A percentile compares a stretch with the other conserved stretches of the same genome.
Conservation (phyloP, 2,113 vertebrate species). For the Columbina picui region DNA sequence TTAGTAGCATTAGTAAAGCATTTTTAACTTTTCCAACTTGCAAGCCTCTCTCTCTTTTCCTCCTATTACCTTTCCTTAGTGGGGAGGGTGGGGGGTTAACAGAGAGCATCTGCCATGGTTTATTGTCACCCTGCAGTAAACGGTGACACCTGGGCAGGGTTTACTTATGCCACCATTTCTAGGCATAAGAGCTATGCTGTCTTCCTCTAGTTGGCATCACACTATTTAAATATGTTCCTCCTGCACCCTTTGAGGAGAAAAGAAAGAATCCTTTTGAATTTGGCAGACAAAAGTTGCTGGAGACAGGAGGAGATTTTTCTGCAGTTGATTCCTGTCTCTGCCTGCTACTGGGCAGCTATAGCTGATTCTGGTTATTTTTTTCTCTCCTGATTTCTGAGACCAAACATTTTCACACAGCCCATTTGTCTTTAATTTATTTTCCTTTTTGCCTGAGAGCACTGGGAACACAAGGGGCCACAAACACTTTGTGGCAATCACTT, state of each 20-base stretch:
- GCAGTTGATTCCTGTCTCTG: background rate
- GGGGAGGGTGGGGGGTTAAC: too few relatives aligned
- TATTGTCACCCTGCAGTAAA: too few relatives aligned
- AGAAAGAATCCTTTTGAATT: background rate
- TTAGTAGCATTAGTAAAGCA: too few relatives aligned
- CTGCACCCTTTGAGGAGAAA: background rate
- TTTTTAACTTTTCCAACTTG: too few relatives aligned
- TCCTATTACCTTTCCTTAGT: too few relatives aligned
- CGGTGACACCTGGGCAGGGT: background rate
- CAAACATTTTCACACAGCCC: background rate
- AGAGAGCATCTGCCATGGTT: too few relatives aligned
- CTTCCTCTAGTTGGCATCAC: background rate
- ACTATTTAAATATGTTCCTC: background rate
- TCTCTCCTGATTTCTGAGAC: background rate
- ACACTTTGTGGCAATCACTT: background rate
- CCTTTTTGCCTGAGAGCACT: background rate
- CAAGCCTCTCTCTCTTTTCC: too few relatives aligned
- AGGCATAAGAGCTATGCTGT: background rate
- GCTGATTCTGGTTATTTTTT: background rate
- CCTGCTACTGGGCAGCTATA: background rate
- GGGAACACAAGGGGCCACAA: background rate
- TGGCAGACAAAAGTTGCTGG: background rate
- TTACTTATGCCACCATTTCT: background rate
- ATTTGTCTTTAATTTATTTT: constrained; percentile 10
- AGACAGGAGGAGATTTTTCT: background rate